Evolutionary conservation across 1,140 invertebrate genomes (phyloP).

Genomic region (Leptoteleia sp.): DNA sequence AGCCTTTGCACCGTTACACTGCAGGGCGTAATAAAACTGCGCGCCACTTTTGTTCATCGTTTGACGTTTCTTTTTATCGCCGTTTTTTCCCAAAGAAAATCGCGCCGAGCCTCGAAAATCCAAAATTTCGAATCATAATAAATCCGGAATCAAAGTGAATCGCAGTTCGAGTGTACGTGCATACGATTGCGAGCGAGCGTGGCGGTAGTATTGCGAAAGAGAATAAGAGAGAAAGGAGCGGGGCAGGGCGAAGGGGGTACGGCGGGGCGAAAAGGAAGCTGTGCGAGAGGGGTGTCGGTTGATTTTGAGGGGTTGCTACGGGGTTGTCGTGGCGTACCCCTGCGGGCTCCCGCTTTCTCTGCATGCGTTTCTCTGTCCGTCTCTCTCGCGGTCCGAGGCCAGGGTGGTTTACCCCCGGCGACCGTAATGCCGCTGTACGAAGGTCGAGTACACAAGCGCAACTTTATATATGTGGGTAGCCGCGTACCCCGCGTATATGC

Average conservation of each 20-base stretch:
- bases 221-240: constrained; percentile 47
- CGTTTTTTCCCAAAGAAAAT: too few species aligned
- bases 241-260: constrained; percentile 41
- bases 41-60: too few species aligned
- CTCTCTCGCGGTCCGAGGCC: constrained; percentile 70
- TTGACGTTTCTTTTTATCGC: too few species aligned
- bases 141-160: constrained; percentile 49
- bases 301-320: constrained; percentile 82
- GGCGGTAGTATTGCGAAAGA: constrained; percentile 33
- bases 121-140: constrained; percentile 31
- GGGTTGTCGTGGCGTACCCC: constrained; percentile 82
- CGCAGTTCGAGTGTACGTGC: constrained; percentile 49
- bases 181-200: constrained; percentile 39
- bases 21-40: too few species aligned
- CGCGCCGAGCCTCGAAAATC: neutral
- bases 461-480: constrained; percentile 70
- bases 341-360: constrained; percentile 79
- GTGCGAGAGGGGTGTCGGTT: constrained; percentile 76
- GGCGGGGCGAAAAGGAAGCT: constrained; percentile 58
- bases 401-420: constrained; percentile 79
- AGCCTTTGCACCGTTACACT: too few species aligned
- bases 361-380: constrained; percentile 44
- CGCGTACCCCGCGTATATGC: constrained; percentile 65
- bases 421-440: constrained; percentile 77
- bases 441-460: constrained; percentile 71